These are phyloP conservation scores for Accipiter virgatus DNA, from an alignment of 2,113 vertebrate species.

Conservation along the genomic window DNA sequence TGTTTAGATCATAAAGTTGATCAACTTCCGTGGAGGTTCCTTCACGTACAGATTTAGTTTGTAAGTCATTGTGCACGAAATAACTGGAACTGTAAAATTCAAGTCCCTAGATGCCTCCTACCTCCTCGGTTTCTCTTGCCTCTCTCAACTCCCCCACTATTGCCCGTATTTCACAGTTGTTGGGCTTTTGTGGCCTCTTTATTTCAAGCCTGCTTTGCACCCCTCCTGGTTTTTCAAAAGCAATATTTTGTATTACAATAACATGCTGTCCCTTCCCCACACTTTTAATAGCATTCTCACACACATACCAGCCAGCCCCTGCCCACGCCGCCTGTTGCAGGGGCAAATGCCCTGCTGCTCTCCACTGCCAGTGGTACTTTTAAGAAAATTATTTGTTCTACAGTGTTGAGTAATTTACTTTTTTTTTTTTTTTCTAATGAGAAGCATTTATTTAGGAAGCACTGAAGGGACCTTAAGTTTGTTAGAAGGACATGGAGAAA, in stretches of 20 bases:
- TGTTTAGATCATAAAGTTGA: neutral
- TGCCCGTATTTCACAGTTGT: neutral
- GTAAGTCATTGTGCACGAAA: neutral
- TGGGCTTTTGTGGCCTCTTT: neutral
- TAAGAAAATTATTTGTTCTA: neutral
- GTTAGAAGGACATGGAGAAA: neutral
- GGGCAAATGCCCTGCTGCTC: neutral
- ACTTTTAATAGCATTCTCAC: neutral
- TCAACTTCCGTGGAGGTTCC: neutral
- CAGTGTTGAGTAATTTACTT: neutral
- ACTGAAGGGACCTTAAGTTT: neutral
- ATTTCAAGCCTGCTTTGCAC: neutral
- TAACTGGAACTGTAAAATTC: neutral
- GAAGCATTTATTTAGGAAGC: neutral
- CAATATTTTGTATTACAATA: neutral
- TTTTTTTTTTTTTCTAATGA: neutral
- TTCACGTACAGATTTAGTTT: neutral
- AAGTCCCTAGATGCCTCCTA: neutral
- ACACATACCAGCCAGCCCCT: neutral
- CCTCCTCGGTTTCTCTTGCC: neutral
- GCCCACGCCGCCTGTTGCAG: accelerated
- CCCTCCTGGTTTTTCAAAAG: neutral
- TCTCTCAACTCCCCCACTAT: neutral
- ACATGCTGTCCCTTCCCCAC: neutral
- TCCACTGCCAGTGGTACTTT: neutral